Percentiles rank a stretch among this genome's conserved stretches.
These are phyloP conservation scores for Oryzias melastigma DNA, from an alignment of 2,113 vertebrate species.

Conservation along the genomic window DNA sequence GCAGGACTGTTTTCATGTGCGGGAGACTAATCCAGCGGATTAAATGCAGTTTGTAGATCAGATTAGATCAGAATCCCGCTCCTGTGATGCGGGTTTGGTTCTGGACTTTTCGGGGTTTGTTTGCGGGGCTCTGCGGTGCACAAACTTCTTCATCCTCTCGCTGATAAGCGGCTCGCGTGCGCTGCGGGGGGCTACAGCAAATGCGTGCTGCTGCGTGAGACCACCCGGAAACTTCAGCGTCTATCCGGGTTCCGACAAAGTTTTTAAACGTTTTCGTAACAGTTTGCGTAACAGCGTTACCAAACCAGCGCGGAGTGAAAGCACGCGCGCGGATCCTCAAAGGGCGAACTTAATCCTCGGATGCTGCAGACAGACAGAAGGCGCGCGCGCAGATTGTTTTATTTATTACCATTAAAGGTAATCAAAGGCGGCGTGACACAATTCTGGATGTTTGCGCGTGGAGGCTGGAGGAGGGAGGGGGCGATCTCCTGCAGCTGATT, in stretches of 20 bases:
- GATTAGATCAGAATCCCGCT: too few species aligned
- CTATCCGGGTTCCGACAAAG: too few species aligned
- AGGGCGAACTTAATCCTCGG: too few species aligned
- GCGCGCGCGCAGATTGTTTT: too few species aligned
- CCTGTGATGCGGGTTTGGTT: too few species aligned
- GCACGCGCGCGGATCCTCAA: too few species aligned
- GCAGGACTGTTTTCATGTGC: constrained; percentile 20
- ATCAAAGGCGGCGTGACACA: constrained; percentile 14
- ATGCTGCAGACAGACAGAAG: too few species aligned
- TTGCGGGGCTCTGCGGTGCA: too few species aligned
- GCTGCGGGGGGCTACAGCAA: constrained; percentile 16
- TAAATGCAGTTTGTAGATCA: neutral
- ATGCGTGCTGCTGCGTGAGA: neutral
- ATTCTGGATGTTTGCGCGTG: neutral
- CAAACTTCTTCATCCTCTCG: constrained; percentile 18
- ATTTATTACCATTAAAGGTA: too few species aligned
- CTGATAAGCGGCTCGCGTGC: constrained; percentile 34
- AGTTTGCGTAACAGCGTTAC: constrained; percentile 71
- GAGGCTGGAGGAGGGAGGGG: neutral
- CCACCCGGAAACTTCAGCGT: too few species aligned
- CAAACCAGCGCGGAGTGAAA: constrained; percentile 21
- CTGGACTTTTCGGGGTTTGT: too few species aligned
- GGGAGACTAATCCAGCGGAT: neutral
- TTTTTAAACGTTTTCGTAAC: constrained; percentile 49
- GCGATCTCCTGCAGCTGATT: constrained; percentile 45